These are phyloP conservation scores for Eretmocerus hayati DNA, from an alignment of 2,888 invertebrate species.

Conservation along the genomic window DNA sequence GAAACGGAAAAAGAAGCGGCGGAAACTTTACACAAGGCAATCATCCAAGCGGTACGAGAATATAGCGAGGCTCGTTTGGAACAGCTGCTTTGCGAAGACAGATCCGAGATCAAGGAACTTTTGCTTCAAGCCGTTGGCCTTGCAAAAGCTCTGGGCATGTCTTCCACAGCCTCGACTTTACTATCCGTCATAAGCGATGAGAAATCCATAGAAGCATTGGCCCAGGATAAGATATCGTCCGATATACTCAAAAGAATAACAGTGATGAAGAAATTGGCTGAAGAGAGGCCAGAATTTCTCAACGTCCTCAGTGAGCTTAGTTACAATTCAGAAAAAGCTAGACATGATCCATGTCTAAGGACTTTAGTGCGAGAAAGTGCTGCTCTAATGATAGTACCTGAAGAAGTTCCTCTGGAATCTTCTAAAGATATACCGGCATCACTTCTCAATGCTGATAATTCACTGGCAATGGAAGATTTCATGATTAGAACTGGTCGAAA, in stretches of 20 bases:
- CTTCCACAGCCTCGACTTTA: constrained; percentile 56
- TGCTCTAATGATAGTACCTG: constrained; percentile 61
- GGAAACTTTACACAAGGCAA: constrained; percentile 61
- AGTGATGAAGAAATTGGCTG: constrained; percentile 65
- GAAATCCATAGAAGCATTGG: constrained; percentile 52
- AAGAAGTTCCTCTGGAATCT: constrained; percentile 56
- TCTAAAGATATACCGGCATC: constrained; percentile 66
- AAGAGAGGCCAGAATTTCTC: constrained; percentile 57
- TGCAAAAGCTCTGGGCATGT: constrained; percentile 63
- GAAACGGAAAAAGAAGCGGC: constrained; percentile 60
- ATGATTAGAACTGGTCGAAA: constrained; percentile 55
- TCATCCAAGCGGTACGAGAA: constrained; percentile 59
- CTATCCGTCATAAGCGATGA: constrained; percentile 52
- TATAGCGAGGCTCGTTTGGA: constrained; percentile 56
- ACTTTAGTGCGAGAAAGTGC: constrained; percentile 69
- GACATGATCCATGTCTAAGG: constrained; percentile 62
- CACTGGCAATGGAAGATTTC: constrained; percentile 54
- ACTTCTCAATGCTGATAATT: constrained; percentile 70
- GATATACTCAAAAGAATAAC: constrained; percentile 64
- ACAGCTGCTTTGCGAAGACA: constrained; percentile 50
- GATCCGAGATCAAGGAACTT: constrained; percentile 43
- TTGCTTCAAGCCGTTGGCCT: constrained; percentile 62
- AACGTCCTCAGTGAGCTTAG: constrained; percentile 58
- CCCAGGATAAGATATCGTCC: constrained; percentile 54
- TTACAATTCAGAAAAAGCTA: constrained; percentile 60